Evolutionary conservation across 2,888 invertebrate genomes (phyloP), one percentile per base, ranked within the genome.

Genomic region (Yponomeuta cagnagella): DNA sequence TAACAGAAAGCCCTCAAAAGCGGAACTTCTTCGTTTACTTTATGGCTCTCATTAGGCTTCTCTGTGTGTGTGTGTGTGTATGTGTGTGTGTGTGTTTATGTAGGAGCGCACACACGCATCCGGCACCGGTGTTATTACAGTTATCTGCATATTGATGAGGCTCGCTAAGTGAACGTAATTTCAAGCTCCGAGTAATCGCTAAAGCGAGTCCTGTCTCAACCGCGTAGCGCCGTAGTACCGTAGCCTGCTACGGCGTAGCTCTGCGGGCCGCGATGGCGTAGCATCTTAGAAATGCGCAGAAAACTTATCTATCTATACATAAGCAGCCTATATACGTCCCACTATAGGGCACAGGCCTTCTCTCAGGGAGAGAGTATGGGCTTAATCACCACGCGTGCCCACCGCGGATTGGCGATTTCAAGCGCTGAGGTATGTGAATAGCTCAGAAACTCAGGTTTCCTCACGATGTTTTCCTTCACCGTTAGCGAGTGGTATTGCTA

Each of bases 61-160:
- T 15, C 12, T 58, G 15, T 58, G 52, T 52, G 52, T 58, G 52
- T 58, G 52, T 15, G 23, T 23, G 23, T 23, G 23, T 58, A 2
- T 58, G 52, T 52, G 15, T 58, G 52, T 58, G 52, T 15, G 23
- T 23, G 23, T 23, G 15, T 15, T 12, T 58, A 5, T 58, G 15
- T 58, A 15, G 0, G 12, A 4, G 52, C 3, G 12, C 52, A 58
- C 52, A 58, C 52, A 58, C 52, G 5, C 52, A 5, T 3, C 23
- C 52, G 52, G 52, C 52, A 1, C 43, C 6, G 52, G 52, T 58
- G 52, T 58, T 58, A 58, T 58, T 58, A 58, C 52, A 58, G 52
- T 58, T 58, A 58, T 58, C 52, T 58, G 52, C 52, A 58, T 58
- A 58, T 58, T 58, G 52, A 58, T 58, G 52, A 58, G 52, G 52